These are phyloP conservation scores for Chitala chitala DNA, from an alignment of 2,113 vertebrate species.

Conservation along the genomic window DNA sequence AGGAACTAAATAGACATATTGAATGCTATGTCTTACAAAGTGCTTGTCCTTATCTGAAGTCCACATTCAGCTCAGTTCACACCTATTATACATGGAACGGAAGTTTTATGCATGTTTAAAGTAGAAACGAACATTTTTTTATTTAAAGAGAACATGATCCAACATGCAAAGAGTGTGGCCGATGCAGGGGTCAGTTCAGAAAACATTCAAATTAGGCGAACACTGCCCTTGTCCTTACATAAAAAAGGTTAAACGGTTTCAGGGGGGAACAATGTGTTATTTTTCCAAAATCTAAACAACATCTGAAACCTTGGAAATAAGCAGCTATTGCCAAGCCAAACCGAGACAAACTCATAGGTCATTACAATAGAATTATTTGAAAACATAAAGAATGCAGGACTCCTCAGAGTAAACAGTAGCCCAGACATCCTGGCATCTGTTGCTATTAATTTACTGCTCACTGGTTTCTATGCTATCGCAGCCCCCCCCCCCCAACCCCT, in stretches of 20 bases:
- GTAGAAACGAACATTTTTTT: too few species aligned
- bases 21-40: too few species aligned
- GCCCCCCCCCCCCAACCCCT: constrained; percentile 61
- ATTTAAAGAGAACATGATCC: constrained; percentile 5
- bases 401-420: constrained; percentile 56
- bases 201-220: constrained; percentile 15
- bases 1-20: too few species aligned
- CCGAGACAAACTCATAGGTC: constrained; percentile 30
- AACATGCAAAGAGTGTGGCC: background rate
- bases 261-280: constrained; percentile 17
- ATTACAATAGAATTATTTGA: constrained; percentile 59
- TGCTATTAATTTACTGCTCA: constrained; percentile 75
- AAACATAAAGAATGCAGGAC: constrained; percentile 61
- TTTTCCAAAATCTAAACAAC: constrained; percentile 24
- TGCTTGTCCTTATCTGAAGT: too few species aligned
- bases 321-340: constrained; percentile 24
- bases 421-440: constrained; percentile 71
- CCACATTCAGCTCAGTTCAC: too few species aligned
- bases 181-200: background rate
- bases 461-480: constrained; percentile 65
- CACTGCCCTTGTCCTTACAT: constrained; percentile 1
- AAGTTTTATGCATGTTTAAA: too few species aligned
- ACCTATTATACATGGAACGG: too few species aligned
- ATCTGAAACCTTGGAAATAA: constrained; percentile 21
- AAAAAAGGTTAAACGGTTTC: constrained; percentile 21